phyloP scores from a whole-genome alignment of 2,113 vertebrate genomes.

The Gobio gobio region DNA sequence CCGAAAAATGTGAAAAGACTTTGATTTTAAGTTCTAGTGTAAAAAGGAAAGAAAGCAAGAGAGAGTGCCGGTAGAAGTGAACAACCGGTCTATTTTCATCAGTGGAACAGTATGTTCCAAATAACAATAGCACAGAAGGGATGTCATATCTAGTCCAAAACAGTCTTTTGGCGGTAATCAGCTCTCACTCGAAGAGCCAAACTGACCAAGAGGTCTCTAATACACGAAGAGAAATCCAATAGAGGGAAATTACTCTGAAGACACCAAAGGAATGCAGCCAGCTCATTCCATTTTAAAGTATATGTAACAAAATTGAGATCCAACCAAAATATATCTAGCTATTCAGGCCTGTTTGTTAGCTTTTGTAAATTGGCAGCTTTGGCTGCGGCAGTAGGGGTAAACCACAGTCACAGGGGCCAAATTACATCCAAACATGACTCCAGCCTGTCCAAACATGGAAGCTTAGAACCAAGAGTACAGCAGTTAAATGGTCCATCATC shows the following conservation, averaged over 20 bases:
- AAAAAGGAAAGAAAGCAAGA: neutral
- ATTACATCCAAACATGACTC: slow-evolving; percentile 24
- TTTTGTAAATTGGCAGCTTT: slow-evolving; percentile 25
- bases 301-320: neutral
- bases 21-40: neutral
- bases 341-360: neutral
- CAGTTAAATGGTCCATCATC: neutral
- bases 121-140: slow-evolving; percentile 66
- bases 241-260: neutral
- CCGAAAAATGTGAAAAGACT: neutral
- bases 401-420: slow-evolving; percentile 26
- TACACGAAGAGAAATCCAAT: neutral
- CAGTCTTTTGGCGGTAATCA: slow-evolving; percentile 53
- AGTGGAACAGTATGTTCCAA: slow-evolving; percentile 68
- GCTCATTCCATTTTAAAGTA: neutral
- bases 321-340: neutral
- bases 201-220: neutral
- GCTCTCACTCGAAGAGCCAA: slow-evolving; percentile 62
- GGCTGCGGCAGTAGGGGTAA: neutral
- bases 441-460: slow-evolving; percentile 3
- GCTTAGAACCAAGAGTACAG: neutral
- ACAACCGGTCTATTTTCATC: slow-evolving; percentile 60
- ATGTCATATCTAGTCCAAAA: slow-evolving; percentile 59
- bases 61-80: neutral
- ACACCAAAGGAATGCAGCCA: slow-evolving; percentile 41